Percentiles rank a stretch among this genome's conserved stretches.
These are phyloP conservation scores for Apodemia zela DNA, from an alignment of 2,888 invertebrate genomes.

Conservation along the genomic window DNA sequence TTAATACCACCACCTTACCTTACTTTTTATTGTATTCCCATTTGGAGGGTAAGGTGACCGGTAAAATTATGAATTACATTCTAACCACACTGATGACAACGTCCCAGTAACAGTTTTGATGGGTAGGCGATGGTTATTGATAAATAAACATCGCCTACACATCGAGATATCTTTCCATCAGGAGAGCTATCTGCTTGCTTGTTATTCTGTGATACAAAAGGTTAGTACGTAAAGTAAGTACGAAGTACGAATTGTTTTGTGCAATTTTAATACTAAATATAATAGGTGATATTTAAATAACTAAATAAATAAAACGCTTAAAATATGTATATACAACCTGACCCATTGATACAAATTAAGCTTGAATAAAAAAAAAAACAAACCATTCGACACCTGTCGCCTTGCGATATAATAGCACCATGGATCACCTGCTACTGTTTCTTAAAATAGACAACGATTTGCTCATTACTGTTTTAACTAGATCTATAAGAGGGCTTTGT, in stretches of 20 bases:
- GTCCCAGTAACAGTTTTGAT: no score
- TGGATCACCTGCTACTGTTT: slow-evolving; percentile 22
- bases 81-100: no score
- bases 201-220: neutral
- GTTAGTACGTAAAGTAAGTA: no score
- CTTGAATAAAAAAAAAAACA: slow-evolving; percentile 8
- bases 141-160: no score
- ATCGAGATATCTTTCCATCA: neutral
- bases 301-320: neutral
- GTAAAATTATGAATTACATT: no score
- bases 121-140: no score
- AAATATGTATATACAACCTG: neutral
- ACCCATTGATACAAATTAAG: slow-evolving; percentile 8
- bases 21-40: no score
- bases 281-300: neutral
- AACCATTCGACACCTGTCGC: slow-evolving; percentile 19
- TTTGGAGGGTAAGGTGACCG: no score
- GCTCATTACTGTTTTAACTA: slow-evolving; percentile 3
- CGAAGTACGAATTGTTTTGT: neutral
- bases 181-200: neutral
- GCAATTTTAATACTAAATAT: neutral
- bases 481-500: neutral
- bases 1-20: no score
- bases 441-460: slow-evolving; percentile 24
- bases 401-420: slow-evolving; percentile 21